phyloP scores from a whole-genome alignment of 2,797 vertebrate species.

The Myotis pilosus region DNA sequence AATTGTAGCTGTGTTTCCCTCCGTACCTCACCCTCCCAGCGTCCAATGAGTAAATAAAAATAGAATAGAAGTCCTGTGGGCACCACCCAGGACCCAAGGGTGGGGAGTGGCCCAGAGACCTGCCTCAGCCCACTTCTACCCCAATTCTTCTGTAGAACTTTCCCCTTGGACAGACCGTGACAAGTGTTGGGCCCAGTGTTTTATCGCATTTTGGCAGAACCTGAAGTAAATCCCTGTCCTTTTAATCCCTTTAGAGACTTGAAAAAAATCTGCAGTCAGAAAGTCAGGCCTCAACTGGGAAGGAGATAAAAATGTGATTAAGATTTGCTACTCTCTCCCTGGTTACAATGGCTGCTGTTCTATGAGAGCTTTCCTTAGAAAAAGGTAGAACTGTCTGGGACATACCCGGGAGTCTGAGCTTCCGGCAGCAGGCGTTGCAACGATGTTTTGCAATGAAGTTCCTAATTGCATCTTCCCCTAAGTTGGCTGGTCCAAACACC shows the following conservation, averaged over 20 bases:
- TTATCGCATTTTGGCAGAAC: constrained; percentile 74
- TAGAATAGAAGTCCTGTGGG: background rate
- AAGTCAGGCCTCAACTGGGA: constrained; percentile 71
- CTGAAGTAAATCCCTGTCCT: constrained; percentile 70
- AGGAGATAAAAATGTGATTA: constrained; percentile 66
- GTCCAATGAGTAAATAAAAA: background rate
- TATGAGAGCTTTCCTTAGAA: constrained; percentile 61
- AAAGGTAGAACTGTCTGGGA: constrained; percentile 52
- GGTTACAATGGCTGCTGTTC: constrained; percentile 50
- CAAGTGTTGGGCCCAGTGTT: constrained; percentile 57
- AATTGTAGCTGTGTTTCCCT: background rate
- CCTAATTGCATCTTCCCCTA: constrained; percentile 91
- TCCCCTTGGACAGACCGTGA: constrained; percentile 24
- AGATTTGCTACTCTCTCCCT: constrained; percentile 56
- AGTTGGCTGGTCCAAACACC: constrained; percentile 95
- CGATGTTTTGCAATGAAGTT: constrained; percentile 93
- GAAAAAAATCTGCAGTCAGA: constrained; percentile 62
- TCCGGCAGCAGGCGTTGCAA: constrained; percentile 92
- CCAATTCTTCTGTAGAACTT: constrained; percentile 18
- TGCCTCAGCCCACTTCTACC: background rate
- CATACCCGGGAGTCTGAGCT: constrained; percentile 92
- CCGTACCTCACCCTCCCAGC: background rate
- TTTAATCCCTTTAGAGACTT: constrained; percentile 65
- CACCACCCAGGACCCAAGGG: background rate
- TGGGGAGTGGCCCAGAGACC: background rate